These are phyloP conservation scores for Congeria kusceri DNA, from an alignment of 2,888 invertebrate genomes.

Conservation along the genomic window DNA sequence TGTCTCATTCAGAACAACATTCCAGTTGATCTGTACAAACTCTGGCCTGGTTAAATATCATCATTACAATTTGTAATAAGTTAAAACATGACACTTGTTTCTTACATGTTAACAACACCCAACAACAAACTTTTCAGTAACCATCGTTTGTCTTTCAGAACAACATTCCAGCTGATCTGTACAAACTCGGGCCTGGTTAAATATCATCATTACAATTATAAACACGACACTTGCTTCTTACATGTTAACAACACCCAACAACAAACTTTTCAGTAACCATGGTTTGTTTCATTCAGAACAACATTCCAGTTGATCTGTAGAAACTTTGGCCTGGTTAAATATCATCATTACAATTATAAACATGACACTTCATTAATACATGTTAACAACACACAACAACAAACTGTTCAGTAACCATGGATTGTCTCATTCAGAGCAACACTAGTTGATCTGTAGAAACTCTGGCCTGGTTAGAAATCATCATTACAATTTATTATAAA, in stretches of 20 bases:
- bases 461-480: constrained; percentile 30
- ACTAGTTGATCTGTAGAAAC: constrained; percentile 15
- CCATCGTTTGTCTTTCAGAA: background rate
- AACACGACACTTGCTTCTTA: background rate
- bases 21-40: too few relatives aligned
- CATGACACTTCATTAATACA: background rate
- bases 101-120: background rate
- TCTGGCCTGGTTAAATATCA: constrained; percentile 34
- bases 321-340: constrained; percentile 34
- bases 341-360: constrained; percentile 18
- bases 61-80: constrained; percentile 16
- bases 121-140: background rate
- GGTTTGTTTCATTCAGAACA: constrained; percentile 27
- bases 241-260: background rate
- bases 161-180: too few relatives aligned
- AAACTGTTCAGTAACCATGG: constrained; percentile 28
- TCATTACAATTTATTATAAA: constrained; percentile 16
- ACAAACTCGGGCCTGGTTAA: constrained; percentile 3
- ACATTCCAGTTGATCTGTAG: background rate
- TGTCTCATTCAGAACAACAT: constrained; percentile 20
- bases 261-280: constrained; percentile 23
- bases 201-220: constrained; percentile 7
- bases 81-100: too few relatives aligned
- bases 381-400: background rate
- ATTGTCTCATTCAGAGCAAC: constrained; percentile 23